Evolutionary conservation across 1,140 invertebrate genomes (phyloP), one percentile per base, ranked within the genome.

Genomic region (Hormaphis cornu): DNA sequence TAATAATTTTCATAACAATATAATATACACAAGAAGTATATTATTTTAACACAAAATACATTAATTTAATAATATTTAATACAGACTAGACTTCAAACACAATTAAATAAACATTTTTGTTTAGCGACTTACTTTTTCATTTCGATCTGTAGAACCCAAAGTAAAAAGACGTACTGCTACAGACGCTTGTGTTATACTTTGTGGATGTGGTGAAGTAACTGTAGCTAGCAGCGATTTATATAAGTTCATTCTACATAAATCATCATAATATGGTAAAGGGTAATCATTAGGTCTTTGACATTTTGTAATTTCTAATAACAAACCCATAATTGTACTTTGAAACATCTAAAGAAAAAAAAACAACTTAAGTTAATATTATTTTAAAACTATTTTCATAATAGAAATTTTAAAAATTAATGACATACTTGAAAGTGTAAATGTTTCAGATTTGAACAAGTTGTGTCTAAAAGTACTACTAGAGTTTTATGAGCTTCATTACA

Each of bases 401-500:
- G 1, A 46, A 30, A 28, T 66, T 4, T 24, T 30, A 30, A 20
- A n/a, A n/a, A n/a, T n/a, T n/a, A n/a, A n/a, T n/a, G n/a, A 20
- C 42, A 30, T 50, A 66, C 61, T 50, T 66, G 33, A 33, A 66
- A 66, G 8, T 66, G 61, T 12, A 66, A 4, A 9, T 24, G 20
- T 50, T 66, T 66, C 20, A 66, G 40, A 48, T 66, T 35, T 35
- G 61, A 66, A 16, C 44, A 48, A n/a, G 50, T 14, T 2, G 61
- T 66, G 7, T 66, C 35, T n/a, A 66, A 66, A 33, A 50, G 24
- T 35, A 66, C 48, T 8, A 22, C 28, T 22, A 66, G 24, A 7
- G 44, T 66, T 50, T 26, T 14, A 66, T 66, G 61, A 33, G 61
- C 61, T 66, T 48, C 40, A n/a, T 50, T 66, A 50, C 61, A 66